Evolutionary conservation across 1,140 invertebrate genomes (phyloP).

Genomic region (Bombus breviceps): DNA sequence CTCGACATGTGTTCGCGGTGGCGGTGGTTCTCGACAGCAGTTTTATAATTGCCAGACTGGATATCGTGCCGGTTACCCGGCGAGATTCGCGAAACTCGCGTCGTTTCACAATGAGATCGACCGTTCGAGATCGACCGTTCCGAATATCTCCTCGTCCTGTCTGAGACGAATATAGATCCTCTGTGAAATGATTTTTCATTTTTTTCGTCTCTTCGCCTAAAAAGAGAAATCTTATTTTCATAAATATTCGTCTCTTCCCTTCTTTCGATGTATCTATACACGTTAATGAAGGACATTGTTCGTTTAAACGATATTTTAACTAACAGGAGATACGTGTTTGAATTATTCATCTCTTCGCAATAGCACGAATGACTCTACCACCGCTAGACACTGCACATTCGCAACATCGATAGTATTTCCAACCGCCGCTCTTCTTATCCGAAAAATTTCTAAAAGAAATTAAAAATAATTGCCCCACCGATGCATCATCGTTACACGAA

Average conservation of each 20-base stretch:
- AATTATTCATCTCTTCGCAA: not conserved
- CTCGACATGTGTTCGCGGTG: conserved; percentile 77
- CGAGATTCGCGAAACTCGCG: conserved; percentile 63
- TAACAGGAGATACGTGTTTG: not conserved
- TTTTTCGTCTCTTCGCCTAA: not conserved
- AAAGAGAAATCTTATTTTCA: too few relatives aligned
- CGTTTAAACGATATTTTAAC: too few relatives aligned
- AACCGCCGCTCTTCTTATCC: not conserved
- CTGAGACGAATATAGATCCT: not conserved
- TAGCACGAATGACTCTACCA: not conserved
- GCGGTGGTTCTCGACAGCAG: conserved; percentile 71
- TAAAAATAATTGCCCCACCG: conserved; percentile 6
- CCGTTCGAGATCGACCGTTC: conserved; percentile 12
- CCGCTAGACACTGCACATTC: not conserved
- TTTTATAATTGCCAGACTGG: conserved; percentile 76
- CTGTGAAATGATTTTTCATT: not conserved
- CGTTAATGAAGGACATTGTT: not conserved
- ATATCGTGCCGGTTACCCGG: conserved; percentile 55
- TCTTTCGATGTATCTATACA: too few relatives aligned
- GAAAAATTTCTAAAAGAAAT: not conserved
- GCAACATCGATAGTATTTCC: not conserved
- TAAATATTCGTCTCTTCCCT: too few relatives aligned
- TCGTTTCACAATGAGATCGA: conserved; percentile 39
- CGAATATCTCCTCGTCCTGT: not conserved
- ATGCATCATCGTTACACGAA: conserved; percentile 7